Evolutionary conservation across 2,113 vertebrate species (phyloP), one percentile per base, ranked within the genome.

Genomic region (Cinclus mexicanus): DNA sequence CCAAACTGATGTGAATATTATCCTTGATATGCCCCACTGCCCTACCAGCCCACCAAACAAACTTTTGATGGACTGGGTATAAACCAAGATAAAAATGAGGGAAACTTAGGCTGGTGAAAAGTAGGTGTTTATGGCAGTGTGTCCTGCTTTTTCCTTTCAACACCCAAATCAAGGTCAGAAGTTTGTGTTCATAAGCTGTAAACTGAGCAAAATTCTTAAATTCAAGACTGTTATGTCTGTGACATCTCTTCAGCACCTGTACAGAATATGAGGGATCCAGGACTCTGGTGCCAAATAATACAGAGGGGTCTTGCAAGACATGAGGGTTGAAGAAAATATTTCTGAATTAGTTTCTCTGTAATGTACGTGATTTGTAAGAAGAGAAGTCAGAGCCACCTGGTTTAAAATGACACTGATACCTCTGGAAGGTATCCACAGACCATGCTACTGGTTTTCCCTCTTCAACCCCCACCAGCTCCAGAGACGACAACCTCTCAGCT

Each of bases 1-100:
- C 6, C 2, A 65, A 53, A 55, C 20, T 25, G 8, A 24, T 1
- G 2, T 35, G 60, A 55, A 42, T 55, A 59, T 31, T 78, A 53
- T n/a, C 37, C 31, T 47, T 2, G 3, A 61, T 9, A 49, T 44
- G 11, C 12, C 21, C 26, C 0, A 0, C 15, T 77, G 35, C 29
- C n/a, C 56, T 37, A 29, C 19, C 42, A 65, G 33, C 39, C 29
- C 56, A 29, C 17, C 42, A 67, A 29, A 87, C 67, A 69, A 28
- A n/a, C 29, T n/a, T 87, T 39, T 87, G 29, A 59, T 33, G 15
- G 35, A 59, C 29, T 33, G n/a, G 5, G 8, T 59, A 75, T 49
- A 82, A 85, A 70, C 11, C 8, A 35, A 1, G 2, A 59, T 9
- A 81, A 75, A 82, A 93, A 55, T 12, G 6, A 78, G 10, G 22